These are phyloP conservation scores for Threskiornis aethiopicus DNA, from an alignment of 2,797 vertebrate species.

Conservation along the genomic window DNA sequence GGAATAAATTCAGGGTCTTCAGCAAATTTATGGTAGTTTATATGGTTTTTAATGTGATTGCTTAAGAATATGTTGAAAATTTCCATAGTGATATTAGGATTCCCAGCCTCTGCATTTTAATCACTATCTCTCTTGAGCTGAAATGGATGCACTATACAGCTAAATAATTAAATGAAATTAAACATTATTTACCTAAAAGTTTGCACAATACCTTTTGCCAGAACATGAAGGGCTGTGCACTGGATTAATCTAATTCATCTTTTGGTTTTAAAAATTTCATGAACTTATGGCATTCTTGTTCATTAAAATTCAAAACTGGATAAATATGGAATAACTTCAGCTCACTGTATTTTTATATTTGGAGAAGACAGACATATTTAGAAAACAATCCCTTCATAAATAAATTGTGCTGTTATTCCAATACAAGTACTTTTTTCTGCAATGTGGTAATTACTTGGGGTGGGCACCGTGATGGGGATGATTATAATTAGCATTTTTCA, in stretches of 20 bases:
- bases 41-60: not conserved
- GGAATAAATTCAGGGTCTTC: not conserved
- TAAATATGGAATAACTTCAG: conserved; percentile 7
- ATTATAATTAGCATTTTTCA: not conserved
- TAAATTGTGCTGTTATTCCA: not conserved
- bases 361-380: conserved; percentile 18
- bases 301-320: conserved; percentile 51
- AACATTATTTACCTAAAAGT: conserved; percentile 13
- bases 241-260: not conserved
- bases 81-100: not conserved
- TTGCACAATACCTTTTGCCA: not conserved
- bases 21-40: not conserved
- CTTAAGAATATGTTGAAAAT: not conserved
- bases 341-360: conserved; percentile 45
- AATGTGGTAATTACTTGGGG: not conserved
- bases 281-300: not conserved
- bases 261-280: conserved; percentile 36
- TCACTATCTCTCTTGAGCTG: not conserved
- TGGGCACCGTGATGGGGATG: not conserved
- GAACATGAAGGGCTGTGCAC: not conserved
- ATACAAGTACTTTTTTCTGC: not conserved
- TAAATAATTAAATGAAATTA: conserved; percentile 34
- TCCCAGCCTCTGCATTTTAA: not conserved
- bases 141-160: not conserved
- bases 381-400: conserved; percentile 44